phyloP scores from a whole-genome alignment of 1,140 invertebrate genomes.

The Drosophila neocordata region DNA sequence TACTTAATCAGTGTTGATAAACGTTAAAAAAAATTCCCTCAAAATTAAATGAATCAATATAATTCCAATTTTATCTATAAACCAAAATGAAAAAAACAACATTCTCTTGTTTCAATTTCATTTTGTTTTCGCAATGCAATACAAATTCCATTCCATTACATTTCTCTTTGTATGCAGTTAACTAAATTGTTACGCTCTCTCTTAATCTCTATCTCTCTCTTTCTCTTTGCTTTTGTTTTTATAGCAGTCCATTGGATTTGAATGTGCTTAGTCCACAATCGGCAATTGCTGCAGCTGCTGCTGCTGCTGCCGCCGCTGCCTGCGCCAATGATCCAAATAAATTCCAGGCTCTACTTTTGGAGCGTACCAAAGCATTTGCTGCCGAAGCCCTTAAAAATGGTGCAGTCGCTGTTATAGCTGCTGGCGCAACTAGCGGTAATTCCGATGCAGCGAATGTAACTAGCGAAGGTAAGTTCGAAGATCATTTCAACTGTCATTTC shows the following conservation, averaged over 20 bases:
- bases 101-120: background rate
- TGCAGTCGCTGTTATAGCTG: constrained; percentile 33
- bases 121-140: background rate
- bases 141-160: background rate
- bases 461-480: constrained; percentile 78
- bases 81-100: too few relatives aligned
- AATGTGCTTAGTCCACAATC: constrained; percentile 78
- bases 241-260: constrained; percentile 73
- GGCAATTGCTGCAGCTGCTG: constrained; percentile 73
- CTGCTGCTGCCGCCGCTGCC: constrained; percentile 76
- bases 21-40: too few relatives aligned
- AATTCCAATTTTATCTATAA: too few relatives aligned
- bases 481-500: too few relatives aligned
- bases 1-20: too few relatives aligned
- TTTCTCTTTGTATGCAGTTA: background rate
- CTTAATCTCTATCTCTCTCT: too few relatives aligned
- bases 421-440: constrained; percentile 13
- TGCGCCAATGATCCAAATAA: constrained; percentile 86
- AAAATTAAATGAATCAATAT: too few relatives aligned
- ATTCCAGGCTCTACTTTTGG: constrained; percentile 90
- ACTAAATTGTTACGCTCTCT: background rate
- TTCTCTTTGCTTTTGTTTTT: background rate
- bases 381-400: constrained; percentile 82
- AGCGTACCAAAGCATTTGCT: constrained; percentile 89
- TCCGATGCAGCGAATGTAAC: constrained; percentile 30